Conservation (phyloP, 2,113 vertebrate genomes). For the Narcine bancroftii region DNA sequence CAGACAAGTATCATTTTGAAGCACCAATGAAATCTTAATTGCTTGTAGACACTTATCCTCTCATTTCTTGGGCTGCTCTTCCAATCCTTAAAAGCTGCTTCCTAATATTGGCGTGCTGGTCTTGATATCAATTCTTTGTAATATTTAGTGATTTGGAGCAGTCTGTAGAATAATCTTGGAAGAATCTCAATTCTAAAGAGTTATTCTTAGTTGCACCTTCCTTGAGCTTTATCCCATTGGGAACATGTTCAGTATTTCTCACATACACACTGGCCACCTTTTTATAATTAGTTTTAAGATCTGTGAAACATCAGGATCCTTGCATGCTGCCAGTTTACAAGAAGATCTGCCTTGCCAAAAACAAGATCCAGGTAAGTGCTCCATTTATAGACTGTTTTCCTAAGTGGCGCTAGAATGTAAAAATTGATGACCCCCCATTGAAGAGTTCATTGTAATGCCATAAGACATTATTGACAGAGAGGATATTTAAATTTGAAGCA, state of each 20-base stretch:
- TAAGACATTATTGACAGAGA: background rate
- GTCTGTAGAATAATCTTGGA: background rate
- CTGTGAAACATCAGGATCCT: background rate
- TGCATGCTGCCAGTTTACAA: background rate
- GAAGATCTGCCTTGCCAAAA: background rate
- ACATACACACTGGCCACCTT: background rate
- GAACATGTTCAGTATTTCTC: background rate
- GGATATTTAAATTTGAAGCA: background rate
- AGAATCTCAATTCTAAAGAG: background rate
- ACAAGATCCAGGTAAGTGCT: conserved; percentile 1
- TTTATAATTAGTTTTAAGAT: background rate
- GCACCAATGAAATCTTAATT: background rate
- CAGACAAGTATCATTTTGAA: background rate
- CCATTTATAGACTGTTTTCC: background rate
- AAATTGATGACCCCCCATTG: background rate
- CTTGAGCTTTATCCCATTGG: background rate
- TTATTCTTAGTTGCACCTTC: background rate
- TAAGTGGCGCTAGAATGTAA: background rate
- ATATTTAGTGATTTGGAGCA: background rate
- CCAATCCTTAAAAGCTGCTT: background rate
- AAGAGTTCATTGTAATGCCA: background rate
- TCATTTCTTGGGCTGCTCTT: background rate
- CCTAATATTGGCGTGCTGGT: background rate
- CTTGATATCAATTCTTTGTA: background rate
- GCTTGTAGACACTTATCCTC: background rate